These are phyloP conservation scores for Amphimedon queenslandica DNA, from an alignment of 37 sponge, comb jelly and placozoan species.

Conservation along the genomic window DNA sequence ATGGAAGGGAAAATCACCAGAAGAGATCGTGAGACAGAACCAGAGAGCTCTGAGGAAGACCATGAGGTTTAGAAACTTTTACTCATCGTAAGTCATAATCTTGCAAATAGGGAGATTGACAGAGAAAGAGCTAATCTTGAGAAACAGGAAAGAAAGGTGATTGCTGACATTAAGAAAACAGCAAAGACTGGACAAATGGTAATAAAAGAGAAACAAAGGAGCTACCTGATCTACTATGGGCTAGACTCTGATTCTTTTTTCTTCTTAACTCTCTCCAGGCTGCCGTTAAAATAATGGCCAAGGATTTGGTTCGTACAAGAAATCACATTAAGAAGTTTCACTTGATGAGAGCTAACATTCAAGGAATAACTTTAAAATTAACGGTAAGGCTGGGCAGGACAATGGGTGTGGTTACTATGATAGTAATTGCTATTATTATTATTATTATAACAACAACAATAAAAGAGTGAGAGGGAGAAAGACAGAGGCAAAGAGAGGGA, in stretches of 20 bases:
- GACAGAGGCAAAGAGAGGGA: too few species aligned
- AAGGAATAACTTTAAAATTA: conserved; percentile 82
- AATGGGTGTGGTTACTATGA: too few species aligned
- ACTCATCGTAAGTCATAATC: too few species aligned
- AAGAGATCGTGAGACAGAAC: conserved; percentile 82
- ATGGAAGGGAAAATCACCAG: conserved; percentile 55
- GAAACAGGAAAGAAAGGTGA: conserved; percentile 80
- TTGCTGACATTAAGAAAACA: conserved; percentile 88
- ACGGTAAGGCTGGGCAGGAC: too few species aligned
- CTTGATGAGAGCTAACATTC: conserved; percentile 87
- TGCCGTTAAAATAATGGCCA: conserved; percentile 74
- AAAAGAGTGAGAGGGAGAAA: too few species aligned
- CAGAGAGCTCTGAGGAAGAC: conserved; percentile 75
- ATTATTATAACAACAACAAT: too few species aligned
- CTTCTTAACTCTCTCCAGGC: conserved; percentile 8
- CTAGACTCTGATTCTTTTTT: background rate
- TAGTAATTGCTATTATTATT: too few species aligned
- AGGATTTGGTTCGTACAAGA: conserved; percentile 83
- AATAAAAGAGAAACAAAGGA: too few species aligned
- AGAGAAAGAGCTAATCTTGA: conserved; percentile 70
- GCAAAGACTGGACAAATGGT: conserved; percentile 86
- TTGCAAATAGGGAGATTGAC: conserved; percentile 56
- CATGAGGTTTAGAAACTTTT: conserved; percentile 13
- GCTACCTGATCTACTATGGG: too few species aligned
- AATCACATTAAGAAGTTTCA: conserved; percentile 78